These are phyloP conservation scores for Diadophis punctatus DNA, from an alignment of 2,113 vertebrate species.

Conservation along the genomic window DNA sequence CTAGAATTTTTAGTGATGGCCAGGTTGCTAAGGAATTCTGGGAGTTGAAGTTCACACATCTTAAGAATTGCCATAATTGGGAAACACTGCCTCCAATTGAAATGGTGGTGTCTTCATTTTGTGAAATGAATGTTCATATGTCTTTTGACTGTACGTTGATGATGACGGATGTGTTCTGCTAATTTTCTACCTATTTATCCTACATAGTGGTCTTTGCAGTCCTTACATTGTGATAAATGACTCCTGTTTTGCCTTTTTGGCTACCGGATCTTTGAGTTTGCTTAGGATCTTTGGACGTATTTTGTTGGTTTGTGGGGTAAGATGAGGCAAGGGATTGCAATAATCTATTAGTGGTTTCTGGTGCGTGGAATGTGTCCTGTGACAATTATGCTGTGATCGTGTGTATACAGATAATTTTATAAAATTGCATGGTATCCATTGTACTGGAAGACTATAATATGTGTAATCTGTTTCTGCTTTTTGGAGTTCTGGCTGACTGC, in stretches of 20 bases:
- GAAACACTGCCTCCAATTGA: not conserved
- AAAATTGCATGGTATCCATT: not conserved
- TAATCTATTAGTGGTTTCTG: not conserved
- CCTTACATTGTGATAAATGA: not conserved
- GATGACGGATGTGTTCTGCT: not conserved
- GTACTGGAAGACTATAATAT: not conserved
- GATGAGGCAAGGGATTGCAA: not conserved
- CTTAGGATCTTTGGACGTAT: not conserved
- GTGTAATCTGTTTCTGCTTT: not conserved
- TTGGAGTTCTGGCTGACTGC: not conserved
- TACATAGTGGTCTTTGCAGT: not conserved
- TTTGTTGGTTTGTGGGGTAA: not conserved
- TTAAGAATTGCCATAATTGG: not conserved
- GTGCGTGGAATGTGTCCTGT: not conserved
- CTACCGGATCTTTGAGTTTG: not conserved
- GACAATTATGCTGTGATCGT: not conserved
- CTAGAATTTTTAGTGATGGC: not conserved
- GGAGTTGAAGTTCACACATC: not conserved
- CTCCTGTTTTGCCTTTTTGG: not conserved
- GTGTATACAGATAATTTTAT: not conserved
- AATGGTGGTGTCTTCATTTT: not conserved
- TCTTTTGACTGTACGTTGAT: not conserved
- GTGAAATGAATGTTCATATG: not conserved
- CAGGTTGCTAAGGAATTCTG: not conserved
- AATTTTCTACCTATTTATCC: not conserved